Percentiles rank a stretch among this genome's conserved stretches.
Conservation (phyloP, 2,797 vertebrate genomes). For the Enoplosus armatus region DNA sequence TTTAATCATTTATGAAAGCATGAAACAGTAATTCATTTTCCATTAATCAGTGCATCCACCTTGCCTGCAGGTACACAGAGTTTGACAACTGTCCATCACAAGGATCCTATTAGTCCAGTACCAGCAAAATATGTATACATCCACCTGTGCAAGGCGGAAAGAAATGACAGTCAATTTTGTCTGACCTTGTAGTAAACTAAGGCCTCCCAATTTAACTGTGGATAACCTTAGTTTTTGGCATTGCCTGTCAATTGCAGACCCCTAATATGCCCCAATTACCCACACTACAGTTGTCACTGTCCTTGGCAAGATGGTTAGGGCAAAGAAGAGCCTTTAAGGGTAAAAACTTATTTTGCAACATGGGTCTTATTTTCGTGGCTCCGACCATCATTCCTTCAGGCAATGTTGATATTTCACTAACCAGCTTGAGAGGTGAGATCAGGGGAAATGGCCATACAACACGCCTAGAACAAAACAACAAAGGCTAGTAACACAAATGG, state of each 20-base stretch:
- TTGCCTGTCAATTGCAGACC: slow-evolving; percentile 48
- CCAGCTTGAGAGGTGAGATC: slow-evolving; percentile 39
- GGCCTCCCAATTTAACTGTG: slow-evolving; percentile 50
- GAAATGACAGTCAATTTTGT: slow-evolving; percentile 55
- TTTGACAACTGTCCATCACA: slow-evolving; percentile 57
- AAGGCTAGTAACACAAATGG: slow-evolving; percentile 1
- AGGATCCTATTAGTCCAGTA: slow-evolving; percentile 45
- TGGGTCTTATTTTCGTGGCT: slow-evolving; percentile 25
- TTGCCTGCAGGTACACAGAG: slow-evolving; percentile 26
- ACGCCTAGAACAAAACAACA: not conserved
- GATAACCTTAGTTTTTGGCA: slow-evolving; percentile 56
- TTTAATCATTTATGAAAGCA: slow-evolving; percentile 38
- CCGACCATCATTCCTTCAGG: slow-evolving; percentile 25
- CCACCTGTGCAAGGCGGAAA: slow-evolving; percentile 43
- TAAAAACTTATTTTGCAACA: slow-evolving; percentile 30
- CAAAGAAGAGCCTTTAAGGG: slow-evolving; percentile 44
- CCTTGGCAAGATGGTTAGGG: slow-evolving; percentile 39
- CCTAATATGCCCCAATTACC: slow-evolving; percentile 60
- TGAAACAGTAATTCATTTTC: slow-evolving; percentile 36
- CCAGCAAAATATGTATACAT: slow-evolving; percentile 31
- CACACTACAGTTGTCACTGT: slow-evolving; percentile 50
- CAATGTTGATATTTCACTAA: slow-evolving; percentile 45
- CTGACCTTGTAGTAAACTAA: slow-evolving; percentile 60
- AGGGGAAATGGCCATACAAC: not conserved
- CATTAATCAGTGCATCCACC: slow-evolving; percentile 9